Evolutionary conservation across 2,888 invertebrate genomes (phyloP).

Genomic region (Oligia strigilis): DNA sequence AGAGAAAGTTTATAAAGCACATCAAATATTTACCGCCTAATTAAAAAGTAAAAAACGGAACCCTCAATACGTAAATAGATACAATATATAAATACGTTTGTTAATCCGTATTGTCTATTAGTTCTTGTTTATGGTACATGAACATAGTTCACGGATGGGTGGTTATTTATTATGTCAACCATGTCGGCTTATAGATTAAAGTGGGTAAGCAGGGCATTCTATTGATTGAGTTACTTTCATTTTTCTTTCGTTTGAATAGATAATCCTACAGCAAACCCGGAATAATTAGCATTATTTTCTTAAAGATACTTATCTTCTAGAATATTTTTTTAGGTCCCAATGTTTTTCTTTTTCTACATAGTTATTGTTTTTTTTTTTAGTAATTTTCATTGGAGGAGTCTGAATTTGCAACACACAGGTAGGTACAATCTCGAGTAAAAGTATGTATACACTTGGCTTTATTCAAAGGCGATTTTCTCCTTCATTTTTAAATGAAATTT

Average conservation of each 20-base stretch:
- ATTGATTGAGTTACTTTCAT: constrained; percentile 16
- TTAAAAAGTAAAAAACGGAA: constrained; percentile 33
- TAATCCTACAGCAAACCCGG: background rate
- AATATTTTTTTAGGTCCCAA: too few relatives aligned
- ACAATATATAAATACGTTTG: background rate
- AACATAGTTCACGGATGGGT: constrained; percentile 37
- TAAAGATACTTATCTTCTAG: background rate
- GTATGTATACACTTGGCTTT: too few relatives aligned
- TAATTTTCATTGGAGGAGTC: background rate
- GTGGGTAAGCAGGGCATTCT: constrained; percentile 19
- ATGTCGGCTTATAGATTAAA: constrained; percentile 28
- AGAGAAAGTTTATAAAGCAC: background rate
- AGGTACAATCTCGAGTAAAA: too few relatives aligned
- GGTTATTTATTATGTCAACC: constrained; percentile 35
- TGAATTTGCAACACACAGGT: background rate
- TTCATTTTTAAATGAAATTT: too few relatives aligned
- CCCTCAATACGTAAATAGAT: background rate
- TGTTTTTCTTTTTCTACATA: too few relatives aligned
- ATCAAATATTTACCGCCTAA: constrained; percentile 2
- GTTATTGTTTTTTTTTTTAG: too few relatives aligned
- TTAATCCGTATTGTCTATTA: constrained; percentile 37
- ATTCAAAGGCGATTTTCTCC: too few relatives aligned
- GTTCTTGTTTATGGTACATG: constrained; percentile 34
- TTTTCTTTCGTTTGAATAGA: constrained; percentile 5
- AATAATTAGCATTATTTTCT: background rate